These are phyloP conservation scores for Onychomys torridus DNA, from an alignment of 2,797 vertebrate species.

Conservation along the genomic window DNA sequence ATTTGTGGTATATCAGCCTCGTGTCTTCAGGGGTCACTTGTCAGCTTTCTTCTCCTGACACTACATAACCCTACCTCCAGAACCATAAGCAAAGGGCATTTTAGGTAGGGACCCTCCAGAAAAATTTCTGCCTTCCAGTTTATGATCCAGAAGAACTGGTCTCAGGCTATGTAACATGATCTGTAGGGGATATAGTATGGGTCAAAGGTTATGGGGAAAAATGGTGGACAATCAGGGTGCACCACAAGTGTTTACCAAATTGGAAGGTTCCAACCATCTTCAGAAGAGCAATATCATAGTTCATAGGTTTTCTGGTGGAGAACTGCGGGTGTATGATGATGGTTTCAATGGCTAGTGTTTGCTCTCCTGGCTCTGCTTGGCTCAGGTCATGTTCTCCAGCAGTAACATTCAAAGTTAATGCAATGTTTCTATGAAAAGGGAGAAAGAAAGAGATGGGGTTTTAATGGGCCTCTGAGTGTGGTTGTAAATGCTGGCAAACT, in stretches of 20 bases:
- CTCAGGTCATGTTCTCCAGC: conserved; percentile 86
- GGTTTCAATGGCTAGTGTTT: conserved; percentile 87
- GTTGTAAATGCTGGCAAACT: neutral
- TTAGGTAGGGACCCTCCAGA: neutral
- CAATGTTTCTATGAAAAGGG: conserved; percentile 71
- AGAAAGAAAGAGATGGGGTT: neutral
- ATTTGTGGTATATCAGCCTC: neutral
- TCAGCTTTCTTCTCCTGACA: neutral
- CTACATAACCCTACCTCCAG: neutral
- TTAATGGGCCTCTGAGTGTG: neutral
- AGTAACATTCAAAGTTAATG: conserved; percentile 77
- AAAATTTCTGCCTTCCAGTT: neutral
- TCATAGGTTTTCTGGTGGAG: conserved; percentile 89
- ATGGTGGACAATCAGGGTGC: neutral
- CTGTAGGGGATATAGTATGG: neutral
- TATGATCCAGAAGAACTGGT: neutral
- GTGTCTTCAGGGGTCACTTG: neutral
- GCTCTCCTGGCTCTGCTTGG: conserved; percentile 86
- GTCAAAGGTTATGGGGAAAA: neutral
- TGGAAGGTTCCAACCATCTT: conserved; percentile 88
- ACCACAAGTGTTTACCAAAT: conserved; percentile 88
- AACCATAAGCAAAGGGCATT: neutral
- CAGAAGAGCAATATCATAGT: conserved; percentile 92
- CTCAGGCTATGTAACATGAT: neutral
- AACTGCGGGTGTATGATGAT: conserved; percentile 91